Evolutionary conservation across 2,113 vertebrate species (phyloP).

Genomic region (Cheirogaleus medius): DNA sequence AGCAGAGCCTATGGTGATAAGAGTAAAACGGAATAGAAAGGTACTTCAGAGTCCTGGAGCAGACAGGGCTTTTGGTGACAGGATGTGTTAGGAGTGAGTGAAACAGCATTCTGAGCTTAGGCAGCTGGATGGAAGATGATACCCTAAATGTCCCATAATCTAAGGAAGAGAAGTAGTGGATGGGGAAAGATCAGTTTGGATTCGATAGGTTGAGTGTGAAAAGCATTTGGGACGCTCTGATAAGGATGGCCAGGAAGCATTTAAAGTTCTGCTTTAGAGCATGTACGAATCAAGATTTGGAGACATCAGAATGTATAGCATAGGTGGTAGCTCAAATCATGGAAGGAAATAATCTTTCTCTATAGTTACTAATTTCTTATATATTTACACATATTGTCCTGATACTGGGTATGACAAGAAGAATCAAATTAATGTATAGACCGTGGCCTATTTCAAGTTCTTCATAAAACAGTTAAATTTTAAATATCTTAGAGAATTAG

Average conservation of each 20-base stretch:
- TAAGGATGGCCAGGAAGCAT: background rate
- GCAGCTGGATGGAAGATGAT: background rate
- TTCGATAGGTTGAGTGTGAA: background rate
- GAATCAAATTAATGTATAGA: background rate
- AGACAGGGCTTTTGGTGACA: background rate
- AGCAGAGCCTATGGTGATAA: background rate
- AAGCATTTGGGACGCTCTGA: background rate
- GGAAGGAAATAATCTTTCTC: background rate
- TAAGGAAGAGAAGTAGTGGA: background rate
- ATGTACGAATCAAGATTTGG: background rate
- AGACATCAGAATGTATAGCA: background rate
- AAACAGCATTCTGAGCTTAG: background rate
- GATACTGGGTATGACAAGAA: background rate
- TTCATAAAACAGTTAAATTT: background rate
- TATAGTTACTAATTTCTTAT: background rate
- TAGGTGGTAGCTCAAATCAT: background rate
- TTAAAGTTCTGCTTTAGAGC: background rate
- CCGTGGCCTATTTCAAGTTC: background rate
- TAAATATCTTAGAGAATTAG: background rate
- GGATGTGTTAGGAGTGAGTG: background rate
- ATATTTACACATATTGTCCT: background rate
- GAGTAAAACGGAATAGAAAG: background rate
- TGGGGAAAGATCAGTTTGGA: background rate
- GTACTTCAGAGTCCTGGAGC: background rate
- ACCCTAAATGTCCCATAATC: background rate